Conservation (phyloP, 1,140 invertebrate genomes). For the Drosophila pandora region DNA sequence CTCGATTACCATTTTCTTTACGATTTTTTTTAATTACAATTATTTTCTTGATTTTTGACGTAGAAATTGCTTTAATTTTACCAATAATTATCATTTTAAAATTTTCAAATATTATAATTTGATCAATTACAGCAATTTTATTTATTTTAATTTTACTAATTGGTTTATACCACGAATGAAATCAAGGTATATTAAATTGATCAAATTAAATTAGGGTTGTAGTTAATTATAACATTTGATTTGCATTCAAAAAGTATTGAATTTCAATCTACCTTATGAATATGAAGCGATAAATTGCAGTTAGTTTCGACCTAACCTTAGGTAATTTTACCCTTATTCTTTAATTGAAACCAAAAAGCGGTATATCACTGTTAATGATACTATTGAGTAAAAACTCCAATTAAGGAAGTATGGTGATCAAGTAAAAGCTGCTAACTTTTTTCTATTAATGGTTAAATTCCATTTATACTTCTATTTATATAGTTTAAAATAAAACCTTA, state of each 20-base stretch:
- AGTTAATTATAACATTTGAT: conserved; percentile 87
- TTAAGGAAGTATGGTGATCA: conserved; percentile 84
- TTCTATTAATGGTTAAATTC: conserved; percentile 84
- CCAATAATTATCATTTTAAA: conserved; percentile 60
- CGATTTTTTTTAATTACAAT: conserved; percentile 87
- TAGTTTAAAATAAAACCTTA: conserved; percentile 86
- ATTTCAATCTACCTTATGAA: conserved; percentile 84
- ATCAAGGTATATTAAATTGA: conserved; percentile 86
- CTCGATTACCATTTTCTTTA: conserved; percentile 85
- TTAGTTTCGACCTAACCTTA: conserved; percentile 86
- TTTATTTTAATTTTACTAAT: conserved; percentile 86
- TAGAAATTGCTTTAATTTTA: conserved; percentile 59
- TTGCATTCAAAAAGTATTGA: conserved; percentile 87
- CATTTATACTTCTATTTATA: conserved; percentile 85
- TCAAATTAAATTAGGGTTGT: conserved; percentile 85
- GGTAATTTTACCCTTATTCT: conserved; percentile 84
- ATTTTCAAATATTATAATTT: conserved; percentile 81
- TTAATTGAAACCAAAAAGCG: conserved; percentile 86
- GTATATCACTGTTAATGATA: conserved; percentile 74
- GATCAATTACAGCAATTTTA: conserved; percentile 83
- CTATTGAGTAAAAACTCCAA: conserved; percentile 72
- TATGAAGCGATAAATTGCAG: conserved; percentile 85
- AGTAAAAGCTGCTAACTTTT: conserved; percentile 85
- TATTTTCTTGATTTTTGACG: conserved; percentile 87
- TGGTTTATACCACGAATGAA: conserved; percentile 87